Conservation (phyloP, 1,140 invertebrate genomes). For the Bombus terrestris region DNA sequence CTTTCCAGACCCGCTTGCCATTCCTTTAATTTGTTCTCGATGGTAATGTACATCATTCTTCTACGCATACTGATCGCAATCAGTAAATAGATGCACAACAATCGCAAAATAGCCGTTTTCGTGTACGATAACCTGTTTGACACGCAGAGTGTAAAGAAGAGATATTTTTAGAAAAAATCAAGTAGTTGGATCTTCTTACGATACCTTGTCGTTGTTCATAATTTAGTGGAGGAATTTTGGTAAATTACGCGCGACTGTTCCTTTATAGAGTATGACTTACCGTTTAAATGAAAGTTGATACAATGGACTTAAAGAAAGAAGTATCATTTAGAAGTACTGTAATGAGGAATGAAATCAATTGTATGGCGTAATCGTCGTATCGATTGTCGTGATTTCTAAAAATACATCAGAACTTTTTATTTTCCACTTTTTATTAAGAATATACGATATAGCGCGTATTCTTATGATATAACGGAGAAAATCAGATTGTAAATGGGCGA, state of each 20-base stretch:
- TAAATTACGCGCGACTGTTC: neutral
- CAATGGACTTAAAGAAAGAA: neutral
- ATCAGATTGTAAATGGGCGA: too few species aligned
- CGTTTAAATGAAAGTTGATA: neutral
- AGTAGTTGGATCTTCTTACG: too few species aligned
- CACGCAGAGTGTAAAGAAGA: too few species aligned
- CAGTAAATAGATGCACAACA: too few species aligned
- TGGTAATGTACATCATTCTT: too few species aligned
- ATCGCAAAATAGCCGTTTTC: too few species aligned
- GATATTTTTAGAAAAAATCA: neutral
- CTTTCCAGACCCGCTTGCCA: too few species aligned
- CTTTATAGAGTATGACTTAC: neutral
- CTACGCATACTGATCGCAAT: too few species aligned
- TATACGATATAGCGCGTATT: neutral
- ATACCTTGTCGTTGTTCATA: neutral
- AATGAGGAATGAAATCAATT: neutral
- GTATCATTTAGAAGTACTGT: neutral
- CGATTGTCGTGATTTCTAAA: neutral
- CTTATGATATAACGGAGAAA: too few species aligned
- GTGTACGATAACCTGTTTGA: too few species aligned
- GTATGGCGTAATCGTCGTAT: neutral
- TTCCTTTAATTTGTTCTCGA: too few species aligned
- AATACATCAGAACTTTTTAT: neutral
- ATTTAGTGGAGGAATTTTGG: neutral
- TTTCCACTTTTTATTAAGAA: neutral